Evolutionary conservation across 1,140 invertebrate species (phyloP).

Genomic region (Potamilus streckersoni): DNA sequence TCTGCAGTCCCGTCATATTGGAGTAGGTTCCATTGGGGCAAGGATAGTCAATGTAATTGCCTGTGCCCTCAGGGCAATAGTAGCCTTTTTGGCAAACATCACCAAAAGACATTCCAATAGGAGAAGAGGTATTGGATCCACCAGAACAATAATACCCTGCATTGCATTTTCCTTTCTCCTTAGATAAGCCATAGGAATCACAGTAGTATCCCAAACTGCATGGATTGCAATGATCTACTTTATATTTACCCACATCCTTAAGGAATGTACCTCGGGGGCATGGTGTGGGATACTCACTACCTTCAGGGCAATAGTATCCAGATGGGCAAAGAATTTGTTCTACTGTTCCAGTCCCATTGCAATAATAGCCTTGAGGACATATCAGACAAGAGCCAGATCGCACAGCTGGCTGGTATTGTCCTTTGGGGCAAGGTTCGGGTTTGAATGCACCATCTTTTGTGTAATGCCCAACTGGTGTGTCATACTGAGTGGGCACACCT

Average conservation of each 20-base stretch:
- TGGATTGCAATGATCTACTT: conserved; percentile 49
- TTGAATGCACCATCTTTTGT: conserved; percentile 56
- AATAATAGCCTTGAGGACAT: conserved; percentile 65
- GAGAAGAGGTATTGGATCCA: conserved; percentile 51
- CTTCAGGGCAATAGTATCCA: conserved; percentile 60
- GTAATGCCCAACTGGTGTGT: conserved; percentile 57
- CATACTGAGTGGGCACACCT: conserved; percentile 55
- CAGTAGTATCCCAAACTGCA: conserved; percentile 61
- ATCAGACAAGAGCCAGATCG: conserved; percentile 43
- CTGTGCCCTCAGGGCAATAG: conserved; percentile 60
- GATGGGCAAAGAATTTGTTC: conserved; percentile 54
- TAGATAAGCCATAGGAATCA: conserved; percentile 46
- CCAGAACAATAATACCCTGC: conserved; percentile 54
- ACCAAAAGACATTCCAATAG: conserved; percentile 46
- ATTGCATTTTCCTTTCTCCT: conserved; percentile 41
- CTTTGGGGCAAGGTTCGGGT: conserved; percentile 57
- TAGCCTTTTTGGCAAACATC: conserved; percentile 61
- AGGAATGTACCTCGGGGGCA: conserved; percentile 59
- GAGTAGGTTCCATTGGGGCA: conserved; percentile 63
- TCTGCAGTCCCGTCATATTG: conserved; percentile 44
- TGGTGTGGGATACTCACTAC: conserved; percentile 55
- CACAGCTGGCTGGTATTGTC: conserved; percentile 52
- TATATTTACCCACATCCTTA: conserved; percentile 47
- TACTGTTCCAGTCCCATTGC: conserved; percentile 57
- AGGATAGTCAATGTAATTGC: conserved; percentile 45